Percentiles rank a stretch among this genome's conserved stretches.
Conservation (phyloP, 2,797 vertebrate genomes). For the Pangasius sanitwongsei region DNA sequence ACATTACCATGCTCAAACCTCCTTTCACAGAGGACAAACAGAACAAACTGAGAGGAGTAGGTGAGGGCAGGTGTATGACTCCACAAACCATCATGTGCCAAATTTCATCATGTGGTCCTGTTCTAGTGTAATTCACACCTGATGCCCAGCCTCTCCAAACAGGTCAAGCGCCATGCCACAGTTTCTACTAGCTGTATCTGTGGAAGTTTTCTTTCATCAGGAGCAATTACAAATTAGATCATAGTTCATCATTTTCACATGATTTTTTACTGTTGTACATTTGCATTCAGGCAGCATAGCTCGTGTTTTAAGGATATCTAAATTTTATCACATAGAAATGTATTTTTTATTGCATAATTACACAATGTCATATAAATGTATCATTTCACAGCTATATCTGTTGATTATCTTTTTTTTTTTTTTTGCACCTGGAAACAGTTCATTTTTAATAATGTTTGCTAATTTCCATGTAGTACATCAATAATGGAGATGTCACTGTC, state of each 20-base stretch:
- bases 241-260: not conserved
- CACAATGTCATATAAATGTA: not conserved
- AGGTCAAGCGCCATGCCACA: not conserved
- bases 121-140: conserved; percentile 46
- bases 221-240: not conserved
- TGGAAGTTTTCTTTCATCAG: not conserved
- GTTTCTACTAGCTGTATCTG: not conserved
- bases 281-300: not conserved
- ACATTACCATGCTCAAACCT: conserved; percentile 8
- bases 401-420: not conserved
- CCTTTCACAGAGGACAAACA: conserved; percentile 29
- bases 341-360: not conserved
- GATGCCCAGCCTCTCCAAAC: conserved; percentile 12
- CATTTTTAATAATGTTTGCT: not conserved
- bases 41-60: conserved; percentile 11
- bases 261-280: not conserved
- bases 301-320: not conserved
- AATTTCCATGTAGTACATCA: not conserved
- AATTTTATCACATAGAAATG: not conserved
- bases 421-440: not conserved
- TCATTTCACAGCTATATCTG: too few relatives aligned
- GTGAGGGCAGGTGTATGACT: conserved; percentile 44
- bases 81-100: conserved; percentile 5
- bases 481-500: not conserved
- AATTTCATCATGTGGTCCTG: conserved; percentile 23